phyloP scores from a whole-genome alignment of 2,113 vertebrate species.

The Melozone crissalis region DNA sequence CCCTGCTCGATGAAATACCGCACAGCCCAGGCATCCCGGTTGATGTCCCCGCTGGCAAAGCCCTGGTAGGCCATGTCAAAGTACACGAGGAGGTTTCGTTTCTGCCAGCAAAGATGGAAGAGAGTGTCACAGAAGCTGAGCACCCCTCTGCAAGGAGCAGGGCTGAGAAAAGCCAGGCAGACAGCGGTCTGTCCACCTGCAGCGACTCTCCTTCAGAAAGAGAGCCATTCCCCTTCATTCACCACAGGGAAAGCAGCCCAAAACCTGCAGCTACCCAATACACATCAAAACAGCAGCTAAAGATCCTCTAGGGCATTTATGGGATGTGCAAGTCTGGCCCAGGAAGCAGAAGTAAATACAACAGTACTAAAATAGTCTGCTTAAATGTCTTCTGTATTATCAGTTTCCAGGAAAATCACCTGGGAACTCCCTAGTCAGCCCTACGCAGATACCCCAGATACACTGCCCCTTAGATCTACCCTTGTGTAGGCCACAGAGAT shows the following conservation, averaged over 20 bases:
- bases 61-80: conserved; percentile 99
- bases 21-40: conserved; percentile 94
- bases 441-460: neutral
- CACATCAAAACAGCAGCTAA: neutral
- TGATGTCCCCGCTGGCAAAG: conserved; percentile 94
- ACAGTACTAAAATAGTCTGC: neutral
- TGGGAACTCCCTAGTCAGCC: neutral
- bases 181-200: neutral
- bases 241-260: neutral
- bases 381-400: neutral
- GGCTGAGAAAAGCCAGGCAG: neutral
- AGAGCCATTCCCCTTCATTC: neutral
- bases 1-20: conserved; percentile 95
- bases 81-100: conserved; percentile 91
- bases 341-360: neutral
- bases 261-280: neutral
- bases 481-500: neutral
- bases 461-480: neutral
- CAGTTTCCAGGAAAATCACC: neutral
- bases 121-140: neutral
- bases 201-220: neutral
- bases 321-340: neutral
- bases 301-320: neutral
- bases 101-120: conserved; percentile 71
- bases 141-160: neutral